These are phyloP conservation scores for Macroglossus sobrinus DNA, from an alignment of 2,113 vertebrate species.

Conservation along the genomic window DNA sequence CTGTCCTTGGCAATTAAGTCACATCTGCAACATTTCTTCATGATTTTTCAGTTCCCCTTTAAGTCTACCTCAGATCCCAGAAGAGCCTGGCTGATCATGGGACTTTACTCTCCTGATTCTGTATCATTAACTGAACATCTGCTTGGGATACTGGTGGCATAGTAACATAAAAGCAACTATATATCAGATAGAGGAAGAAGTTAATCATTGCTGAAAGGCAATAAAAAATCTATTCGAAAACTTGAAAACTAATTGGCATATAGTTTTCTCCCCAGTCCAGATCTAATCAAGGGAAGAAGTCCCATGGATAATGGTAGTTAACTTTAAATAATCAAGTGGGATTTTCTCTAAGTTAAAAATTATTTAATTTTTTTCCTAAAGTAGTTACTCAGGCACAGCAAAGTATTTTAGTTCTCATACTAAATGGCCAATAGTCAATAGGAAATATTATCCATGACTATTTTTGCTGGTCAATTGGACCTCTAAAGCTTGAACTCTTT, in stretches of 20 bases:
- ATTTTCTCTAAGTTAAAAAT: background rate
- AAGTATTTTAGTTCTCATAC: background rate
- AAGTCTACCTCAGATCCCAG: background rate
- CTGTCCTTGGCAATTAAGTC: background rate
- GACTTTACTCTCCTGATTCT: background rate
- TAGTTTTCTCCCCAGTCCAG: background rate
- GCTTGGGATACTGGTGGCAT: background rate
- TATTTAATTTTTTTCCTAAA: background rate
- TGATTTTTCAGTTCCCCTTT: background rate
- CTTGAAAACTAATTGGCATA: background rate
- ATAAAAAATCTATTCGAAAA: constrained; percentile 21
- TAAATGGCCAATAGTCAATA: background rate
- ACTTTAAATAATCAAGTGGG: background rate
- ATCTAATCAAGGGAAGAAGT: background rate
- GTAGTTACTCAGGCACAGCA: background rate
- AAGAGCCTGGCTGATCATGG: background rate
- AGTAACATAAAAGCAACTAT: background rate
- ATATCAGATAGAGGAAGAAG: background rate
- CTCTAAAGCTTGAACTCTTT: background rate
- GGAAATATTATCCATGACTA: background rate
- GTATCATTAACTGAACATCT: background rate
- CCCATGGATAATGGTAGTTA: background rate
- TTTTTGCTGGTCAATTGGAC: background rate
- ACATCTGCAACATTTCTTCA: background rate
- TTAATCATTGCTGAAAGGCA: background rate